phyloP scores from a whole-genome alignment of 2,888 invertebrate species.

The Perdita meconis region DNA sequence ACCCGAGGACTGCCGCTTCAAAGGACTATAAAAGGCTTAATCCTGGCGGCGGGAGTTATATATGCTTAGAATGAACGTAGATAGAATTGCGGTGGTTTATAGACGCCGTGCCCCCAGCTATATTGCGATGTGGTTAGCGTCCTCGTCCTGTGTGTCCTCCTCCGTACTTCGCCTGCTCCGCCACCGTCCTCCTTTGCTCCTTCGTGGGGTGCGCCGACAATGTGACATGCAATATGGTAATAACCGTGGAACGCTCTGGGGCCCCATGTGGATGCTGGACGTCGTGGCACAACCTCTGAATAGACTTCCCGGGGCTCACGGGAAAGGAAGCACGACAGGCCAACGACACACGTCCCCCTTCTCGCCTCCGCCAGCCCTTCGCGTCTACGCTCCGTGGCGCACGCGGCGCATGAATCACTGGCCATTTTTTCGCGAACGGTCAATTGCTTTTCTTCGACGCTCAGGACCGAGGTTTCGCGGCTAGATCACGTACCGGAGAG shows the following conservation, averaged over 20 bases:
- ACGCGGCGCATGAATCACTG: conserved; percentile 72
- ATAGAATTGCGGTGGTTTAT: conserved; percentile 80
- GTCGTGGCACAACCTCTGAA: conserved; percentile 74
- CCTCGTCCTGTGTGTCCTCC: conserved; percentile 63
- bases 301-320: conserved; percentile 73
- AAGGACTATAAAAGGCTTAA: conserved; percentile 77
- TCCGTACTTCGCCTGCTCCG: conserved; percentile 45
- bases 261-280: conserved; percentile 72
- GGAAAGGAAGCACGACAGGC: conserved; percentile 74
- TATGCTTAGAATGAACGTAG: conserved; percentile 70
- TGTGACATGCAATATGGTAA: conserved; percentile 81
- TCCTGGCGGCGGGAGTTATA: conserved; percentile 74
- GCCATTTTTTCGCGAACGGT: conserved; percentile 60
- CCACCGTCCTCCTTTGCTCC: conserved; percentile 48
- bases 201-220: conserved; percentile 76
- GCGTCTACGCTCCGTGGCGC: conserved; percentile 48
- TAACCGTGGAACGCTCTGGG: conserved; percentile 73
- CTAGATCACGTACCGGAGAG: too few relatives aligned
- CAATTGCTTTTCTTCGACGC: conserved; percentile 61
- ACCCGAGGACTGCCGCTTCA: conserved; percentile 60
- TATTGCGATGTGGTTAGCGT: conserved; percentile 77
- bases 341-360: conserved; percentile 73
- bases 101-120: conserved; percentile 74
- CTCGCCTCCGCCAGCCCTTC: conserved; percentile 11
- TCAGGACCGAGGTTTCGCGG: not conserved